Conservation (phyloP, 2,797 vertebrate genomes). For the Acanthis flammea region DNA sequence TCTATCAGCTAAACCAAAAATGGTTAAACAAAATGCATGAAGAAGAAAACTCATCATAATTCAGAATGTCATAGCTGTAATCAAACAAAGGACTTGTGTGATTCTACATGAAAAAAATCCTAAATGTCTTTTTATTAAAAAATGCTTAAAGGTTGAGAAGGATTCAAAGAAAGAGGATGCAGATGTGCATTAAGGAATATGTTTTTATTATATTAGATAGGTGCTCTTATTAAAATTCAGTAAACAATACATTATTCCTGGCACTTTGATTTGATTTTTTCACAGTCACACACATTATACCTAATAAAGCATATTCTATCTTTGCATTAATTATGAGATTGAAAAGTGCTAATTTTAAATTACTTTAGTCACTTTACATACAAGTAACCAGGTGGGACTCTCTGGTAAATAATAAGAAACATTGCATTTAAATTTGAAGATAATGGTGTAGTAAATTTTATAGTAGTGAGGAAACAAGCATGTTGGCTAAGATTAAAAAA, state of each 20-base stretch:
- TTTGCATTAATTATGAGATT: neutral
- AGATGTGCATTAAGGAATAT: neutral
- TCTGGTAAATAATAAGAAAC: neutral
- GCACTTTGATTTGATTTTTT: neutral
- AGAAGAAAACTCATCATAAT: neutral
- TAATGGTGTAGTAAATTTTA: neutral
- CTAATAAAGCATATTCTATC: neutral
- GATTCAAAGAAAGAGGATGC: neutral
- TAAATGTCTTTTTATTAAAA: neutral
- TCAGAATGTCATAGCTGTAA: neutral
- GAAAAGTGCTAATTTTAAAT: neutral
- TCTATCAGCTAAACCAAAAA: neutral
- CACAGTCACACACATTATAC: neutral
- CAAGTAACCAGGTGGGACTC: neutral
- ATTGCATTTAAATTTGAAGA: neutral
- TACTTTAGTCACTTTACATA: neutral
- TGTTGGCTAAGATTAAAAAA: neutral
- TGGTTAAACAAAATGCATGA: neutral
- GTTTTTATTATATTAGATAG: neutral
- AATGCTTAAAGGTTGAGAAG: neutral
- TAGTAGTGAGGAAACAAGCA: neutral
- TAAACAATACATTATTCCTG: neutral
- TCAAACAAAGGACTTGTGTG: neutral
- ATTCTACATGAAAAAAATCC: neutral
- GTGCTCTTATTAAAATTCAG: neutral